phyloP scores from a whole-genome alignment of 2,888 invertebrate species.

The Drosophila ustulata region DNA sequence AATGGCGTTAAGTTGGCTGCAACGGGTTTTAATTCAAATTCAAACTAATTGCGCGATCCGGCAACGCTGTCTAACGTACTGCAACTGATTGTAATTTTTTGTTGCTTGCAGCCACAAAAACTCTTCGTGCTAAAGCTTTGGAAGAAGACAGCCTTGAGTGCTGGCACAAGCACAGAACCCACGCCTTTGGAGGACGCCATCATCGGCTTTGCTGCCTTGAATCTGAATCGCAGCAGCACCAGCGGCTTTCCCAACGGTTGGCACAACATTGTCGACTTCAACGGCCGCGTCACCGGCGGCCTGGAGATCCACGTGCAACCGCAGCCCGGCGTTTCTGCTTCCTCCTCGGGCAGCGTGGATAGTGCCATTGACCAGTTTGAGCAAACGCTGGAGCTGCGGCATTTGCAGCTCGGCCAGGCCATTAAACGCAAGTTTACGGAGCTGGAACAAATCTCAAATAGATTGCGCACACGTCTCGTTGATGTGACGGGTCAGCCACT shows the following conservation, averaged over 20 bases:
- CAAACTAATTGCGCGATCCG: neutral
- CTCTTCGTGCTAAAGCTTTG: conserved; percentile 88
- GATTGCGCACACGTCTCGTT: conserved; percentile 86
- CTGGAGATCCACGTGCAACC: conserved; percentile 87
- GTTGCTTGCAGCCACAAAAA: conserved; percentile 86
- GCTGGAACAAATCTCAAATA: conserved; percentile 88
- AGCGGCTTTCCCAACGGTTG: conserved; percentile 86
- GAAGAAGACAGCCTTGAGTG: conserved; percentile 85
- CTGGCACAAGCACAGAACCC: conserved; percentile 76
- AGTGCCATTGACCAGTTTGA: conserved; percentile 80
- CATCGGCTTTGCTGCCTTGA: conserved; percentile 87
- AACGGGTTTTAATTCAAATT: neutral
- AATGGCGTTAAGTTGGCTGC: neutral
- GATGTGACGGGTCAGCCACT: conserved; percentile 87
- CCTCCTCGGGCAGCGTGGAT: conserved; percentile 47
- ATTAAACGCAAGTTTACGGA: conserved; percentile 88
- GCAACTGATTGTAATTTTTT: neutral
- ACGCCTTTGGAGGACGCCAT: conserved; percentile 87
- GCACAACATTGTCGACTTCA: conserved; percentile 88
- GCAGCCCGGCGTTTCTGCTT: conserved; percentile 84
- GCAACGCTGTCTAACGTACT: conserved; percentile 10
- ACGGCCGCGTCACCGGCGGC: conserved; percentile 87
- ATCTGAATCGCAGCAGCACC: conserved; percentile 86
- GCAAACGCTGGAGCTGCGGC: conserved; percentile 77
- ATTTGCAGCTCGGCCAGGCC: conserved; percentile 85